Conservation (phyloP, 1,140 invertebrate species). For the Orchesella cincta region DNA sequence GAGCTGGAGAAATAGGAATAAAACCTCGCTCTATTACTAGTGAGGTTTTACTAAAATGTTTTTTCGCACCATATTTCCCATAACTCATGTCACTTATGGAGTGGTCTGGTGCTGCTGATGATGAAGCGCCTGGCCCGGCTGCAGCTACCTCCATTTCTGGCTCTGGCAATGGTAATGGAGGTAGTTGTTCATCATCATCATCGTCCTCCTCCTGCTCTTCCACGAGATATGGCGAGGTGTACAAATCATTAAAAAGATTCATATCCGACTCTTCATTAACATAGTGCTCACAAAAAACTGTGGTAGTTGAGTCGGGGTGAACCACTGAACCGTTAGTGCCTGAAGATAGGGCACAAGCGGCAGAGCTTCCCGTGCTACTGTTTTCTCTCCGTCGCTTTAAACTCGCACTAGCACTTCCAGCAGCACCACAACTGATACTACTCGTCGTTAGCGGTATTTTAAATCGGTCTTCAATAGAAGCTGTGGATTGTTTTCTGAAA, state of each 20-base stretch:
- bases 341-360: not conserved
- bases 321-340: not conserved
- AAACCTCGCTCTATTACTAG: not conserved
- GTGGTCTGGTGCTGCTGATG: not conserved
- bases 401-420: conserved; percentile 10
- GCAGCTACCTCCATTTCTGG: conserved; percentile 3
- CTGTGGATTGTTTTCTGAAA: not conserved
- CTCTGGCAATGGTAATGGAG: not conserved
- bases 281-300: conserved; percentile 19
- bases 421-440: not conserved
- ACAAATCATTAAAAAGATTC: conserved; percentile 7
- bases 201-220: no score
- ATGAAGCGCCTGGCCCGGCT: not conserved
- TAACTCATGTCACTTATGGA: conserved; percentile 18
- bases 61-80: conserved; percentile 20
- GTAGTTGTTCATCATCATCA: not conserved
- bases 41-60: conserved; percentile 7
- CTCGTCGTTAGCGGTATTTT: conserved; percentile 1
- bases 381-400: conserved; percentile 2
- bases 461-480: not conserved
- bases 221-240: conserved; percentile 9
- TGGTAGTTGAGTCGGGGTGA: not conserved
- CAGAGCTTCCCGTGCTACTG: not conserved
- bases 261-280: not conserved
- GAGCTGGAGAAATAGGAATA: conserved; percentile 17